Conservation (phyloP, 2,113 vertebrate genomes). For the Climacteris rufus region DNA sequence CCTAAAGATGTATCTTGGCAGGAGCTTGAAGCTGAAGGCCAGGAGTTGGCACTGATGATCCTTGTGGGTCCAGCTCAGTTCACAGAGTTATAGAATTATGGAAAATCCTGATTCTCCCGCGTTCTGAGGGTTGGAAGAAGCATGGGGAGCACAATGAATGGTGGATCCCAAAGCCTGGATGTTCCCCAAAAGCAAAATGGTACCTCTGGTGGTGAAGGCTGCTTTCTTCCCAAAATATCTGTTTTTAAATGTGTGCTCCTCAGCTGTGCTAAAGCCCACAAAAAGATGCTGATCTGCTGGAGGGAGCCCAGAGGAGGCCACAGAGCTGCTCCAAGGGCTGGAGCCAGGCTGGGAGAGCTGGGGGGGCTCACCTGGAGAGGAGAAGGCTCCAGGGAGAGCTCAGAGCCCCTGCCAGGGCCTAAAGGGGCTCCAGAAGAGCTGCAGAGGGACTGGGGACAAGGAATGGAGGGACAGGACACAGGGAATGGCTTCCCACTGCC, state of each 20-base stretch:
- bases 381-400: neutral
- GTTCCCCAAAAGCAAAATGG: neutral
- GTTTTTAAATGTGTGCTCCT: neutral
- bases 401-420: neutral
- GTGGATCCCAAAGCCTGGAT: neutral
- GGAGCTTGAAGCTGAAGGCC: neutral
- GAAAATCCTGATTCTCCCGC: neutral
- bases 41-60: neutral
- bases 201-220: neutral
- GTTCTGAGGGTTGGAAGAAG: neutral
- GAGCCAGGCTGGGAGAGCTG: neutral
- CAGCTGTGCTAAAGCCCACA: neutral
- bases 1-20: neutral
- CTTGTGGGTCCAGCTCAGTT: neutral
- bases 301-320: accelerated
- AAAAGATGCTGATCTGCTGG: neutral
- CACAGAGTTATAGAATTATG: neutral
- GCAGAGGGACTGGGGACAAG: neutral
- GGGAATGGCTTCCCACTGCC: neutral
- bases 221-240: neutral
- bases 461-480: neutral
- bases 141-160: neutral
- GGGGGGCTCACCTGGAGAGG: neutral
- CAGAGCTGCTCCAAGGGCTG: accelerated
- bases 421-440: neutral